A percentile compares a stretch with the other conserved stretches of the same genome.
Evolutionary conservation across 2,888 invertebrate genomes (phyloP).

Genomic region (Drosophila affinis): DNA sequence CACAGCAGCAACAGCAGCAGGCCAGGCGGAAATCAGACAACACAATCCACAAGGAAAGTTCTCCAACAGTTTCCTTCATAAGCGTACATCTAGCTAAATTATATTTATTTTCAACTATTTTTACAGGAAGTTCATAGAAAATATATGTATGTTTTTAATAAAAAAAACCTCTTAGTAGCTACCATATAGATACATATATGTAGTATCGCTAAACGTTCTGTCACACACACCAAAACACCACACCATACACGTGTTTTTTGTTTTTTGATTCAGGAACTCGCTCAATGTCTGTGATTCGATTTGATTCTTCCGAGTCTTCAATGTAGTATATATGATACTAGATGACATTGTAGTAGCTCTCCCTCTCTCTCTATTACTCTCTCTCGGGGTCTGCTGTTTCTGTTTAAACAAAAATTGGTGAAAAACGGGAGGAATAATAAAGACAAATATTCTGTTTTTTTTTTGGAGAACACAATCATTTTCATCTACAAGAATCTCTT

Average conservation of each 20-base stretch:
- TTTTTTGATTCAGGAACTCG: conserved; percentile 35
- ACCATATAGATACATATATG: conserved; percentile 45
- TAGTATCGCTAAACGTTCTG: conserved; percentile 61
- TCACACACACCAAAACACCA: conserved; percentile 31
- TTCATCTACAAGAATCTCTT: conserved; percentile 61
- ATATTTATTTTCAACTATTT: conserved; percentile 78
- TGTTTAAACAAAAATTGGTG: conserved; percentile 18
- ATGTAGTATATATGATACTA: conserved; percentile 17
- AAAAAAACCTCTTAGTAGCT: conserved; percentile 67
- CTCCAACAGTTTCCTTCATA: conserved; percentile 37
- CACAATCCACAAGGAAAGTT: background rate
- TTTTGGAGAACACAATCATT: conserved; percentile 50
- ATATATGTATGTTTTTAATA: conserved; percentile 20
- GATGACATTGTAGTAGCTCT: background rate
- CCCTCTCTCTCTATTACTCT: background rate
- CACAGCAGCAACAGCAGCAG: background rate
- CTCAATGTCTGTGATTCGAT: conserved; percentile 21
- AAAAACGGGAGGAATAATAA: conserved; percentile 12
- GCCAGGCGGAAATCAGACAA: background rate
- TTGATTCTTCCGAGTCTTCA: conserved; percentile 20
- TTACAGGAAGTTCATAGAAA: conserved; percentile 75
- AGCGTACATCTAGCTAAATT: conserved; percentile 76
- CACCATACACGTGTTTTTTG: background rate
- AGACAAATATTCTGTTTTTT: conserved; percentile 6
- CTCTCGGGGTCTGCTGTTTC: conserved; percentile 2